Evolutionary conservation across 2,113 vertebrate species (phyloP).

Genomic region (Mixornis gularis): DNA sequence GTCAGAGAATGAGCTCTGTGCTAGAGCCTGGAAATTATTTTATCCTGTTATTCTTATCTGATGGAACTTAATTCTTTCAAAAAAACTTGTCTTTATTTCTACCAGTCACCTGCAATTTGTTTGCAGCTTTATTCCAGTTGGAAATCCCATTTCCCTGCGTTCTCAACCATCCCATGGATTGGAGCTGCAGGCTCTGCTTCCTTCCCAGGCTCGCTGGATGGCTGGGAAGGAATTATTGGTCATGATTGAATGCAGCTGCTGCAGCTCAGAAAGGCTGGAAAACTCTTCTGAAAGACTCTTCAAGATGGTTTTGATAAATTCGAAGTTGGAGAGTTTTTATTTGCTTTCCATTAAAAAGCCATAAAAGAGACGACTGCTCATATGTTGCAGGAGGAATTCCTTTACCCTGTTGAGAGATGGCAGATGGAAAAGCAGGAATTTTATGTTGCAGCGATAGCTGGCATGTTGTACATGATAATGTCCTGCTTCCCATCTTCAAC

Average conservation of each 20-base stretch:
- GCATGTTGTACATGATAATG: background rate
- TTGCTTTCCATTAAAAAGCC: background rate
- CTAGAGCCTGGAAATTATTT: background rate
- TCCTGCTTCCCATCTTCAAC: background rate
- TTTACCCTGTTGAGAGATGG: background rate
- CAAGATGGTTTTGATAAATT: conserved; percentile 18
- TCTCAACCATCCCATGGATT: background rate
- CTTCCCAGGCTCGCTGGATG: background rate
- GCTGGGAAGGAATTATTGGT: background rate
- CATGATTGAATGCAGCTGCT: background rate
- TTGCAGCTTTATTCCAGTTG: background rate
- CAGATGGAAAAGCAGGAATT: background rate
- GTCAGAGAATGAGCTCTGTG: background rate
- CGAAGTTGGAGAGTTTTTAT: background rate
- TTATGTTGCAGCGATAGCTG: background rate
- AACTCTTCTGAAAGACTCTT: background rate
- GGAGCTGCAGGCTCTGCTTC: background rate
- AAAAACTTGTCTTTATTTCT: background rate
- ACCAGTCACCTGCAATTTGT: background rate
- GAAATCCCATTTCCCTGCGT: background rate
- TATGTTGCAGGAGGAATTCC: background rate
- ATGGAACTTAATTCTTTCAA: background rate
- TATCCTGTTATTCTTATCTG: background rate
- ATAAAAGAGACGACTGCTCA: background rate
- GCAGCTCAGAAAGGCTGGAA: background rate